Evolutionary conservation across 2,888 invertebrate species (phyloP).

Genomic region (Apantesis nais): DNA sequence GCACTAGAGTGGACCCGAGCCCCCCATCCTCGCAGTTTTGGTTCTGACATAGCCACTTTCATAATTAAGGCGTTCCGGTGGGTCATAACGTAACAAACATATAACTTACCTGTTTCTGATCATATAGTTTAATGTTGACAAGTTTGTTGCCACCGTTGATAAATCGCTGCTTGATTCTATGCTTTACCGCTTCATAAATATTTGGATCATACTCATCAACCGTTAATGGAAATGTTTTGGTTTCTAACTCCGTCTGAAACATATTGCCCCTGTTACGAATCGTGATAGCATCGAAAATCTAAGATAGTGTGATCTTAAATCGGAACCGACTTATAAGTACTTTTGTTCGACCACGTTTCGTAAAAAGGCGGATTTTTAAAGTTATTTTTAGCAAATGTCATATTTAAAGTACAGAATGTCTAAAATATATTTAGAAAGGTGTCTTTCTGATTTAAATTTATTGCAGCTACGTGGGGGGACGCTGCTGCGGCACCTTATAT

Average conservation of each 20-base stretch:
- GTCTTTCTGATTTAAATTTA: too few relatives aligned
- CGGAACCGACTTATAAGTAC: not conserved
- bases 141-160: slow-evolving; percentile 86
- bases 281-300: not conserved
- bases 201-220: slow-evolving; percentile 88
- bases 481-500: too few relatives aligned
- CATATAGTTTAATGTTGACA: slow-evolving; percentile 87
- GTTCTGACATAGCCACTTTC: not conserved
- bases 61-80: not conserved
- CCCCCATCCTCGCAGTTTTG: too few relatives aligned
- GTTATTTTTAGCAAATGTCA: not conserved
- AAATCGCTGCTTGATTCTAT: slow-evolving; percentile 86
- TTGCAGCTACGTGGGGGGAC: too few relatives aligned
- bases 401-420: not conserved
- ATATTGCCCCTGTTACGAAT: not conserved
- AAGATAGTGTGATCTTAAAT: not conserved
- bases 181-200: slow-evolving; percentile 85
- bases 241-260: slow-evolving; percentile 32
- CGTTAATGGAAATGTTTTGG: slow-evolving; percentile 84
- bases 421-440: not conserved
- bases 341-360: not conserved
- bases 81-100: not conserved
- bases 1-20: too few relatives aligned
- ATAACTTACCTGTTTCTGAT: slow-evolving; percentile 86
- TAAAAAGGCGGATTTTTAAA: too few relatives aligned